Evolutionary conservation across 2,113 vertebrate species (phyloP).

Genomic region (Xiphophorus couchianus): DNA sequence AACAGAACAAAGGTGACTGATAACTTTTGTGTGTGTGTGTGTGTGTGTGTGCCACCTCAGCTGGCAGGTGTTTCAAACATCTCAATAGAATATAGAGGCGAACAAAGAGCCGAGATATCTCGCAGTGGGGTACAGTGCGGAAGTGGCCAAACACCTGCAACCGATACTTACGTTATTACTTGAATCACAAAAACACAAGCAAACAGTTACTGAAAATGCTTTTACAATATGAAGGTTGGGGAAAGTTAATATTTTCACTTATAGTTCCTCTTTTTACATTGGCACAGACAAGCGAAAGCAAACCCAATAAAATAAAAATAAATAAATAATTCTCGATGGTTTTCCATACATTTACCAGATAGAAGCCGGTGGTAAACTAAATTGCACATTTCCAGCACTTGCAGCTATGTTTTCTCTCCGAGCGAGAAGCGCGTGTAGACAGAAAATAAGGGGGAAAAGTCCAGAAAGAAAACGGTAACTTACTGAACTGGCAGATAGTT

Average conservation of each 20-base stretch:
- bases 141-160: slow-evolving; percentile 73
- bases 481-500: slow-evolving; percentile 24
- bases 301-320: background rate
- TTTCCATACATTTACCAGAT: background rate
- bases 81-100: background rate
- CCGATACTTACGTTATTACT: background rate
- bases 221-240: background rate
- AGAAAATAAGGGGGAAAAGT: background rate
- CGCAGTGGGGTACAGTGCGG: slow-evolving; percentile 47
- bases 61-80: background rate
- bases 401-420: background rate
- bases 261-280: slow-evolving; percentile 27
- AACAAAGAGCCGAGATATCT: slow-evolving; percentile 5
- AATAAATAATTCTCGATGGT: background rate
- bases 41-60: background rate
- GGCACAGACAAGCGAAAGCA: background rate
- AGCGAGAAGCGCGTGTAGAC: slow-evolving; percentile 17
- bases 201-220: background rate
- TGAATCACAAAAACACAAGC: background rate
- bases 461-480: slow-evolving; percentile 26
- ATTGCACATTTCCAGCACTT: background rate
- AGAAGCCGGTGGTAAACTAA: background rate
- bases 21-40: too few species aligned
- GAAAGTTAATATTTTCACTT: background rate
- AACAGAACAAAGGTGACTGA: background rate